Base-by-base conservation (phyloP, 53 echinoderm and acorn worm species). In the Echinometra lucunter region DNA sequence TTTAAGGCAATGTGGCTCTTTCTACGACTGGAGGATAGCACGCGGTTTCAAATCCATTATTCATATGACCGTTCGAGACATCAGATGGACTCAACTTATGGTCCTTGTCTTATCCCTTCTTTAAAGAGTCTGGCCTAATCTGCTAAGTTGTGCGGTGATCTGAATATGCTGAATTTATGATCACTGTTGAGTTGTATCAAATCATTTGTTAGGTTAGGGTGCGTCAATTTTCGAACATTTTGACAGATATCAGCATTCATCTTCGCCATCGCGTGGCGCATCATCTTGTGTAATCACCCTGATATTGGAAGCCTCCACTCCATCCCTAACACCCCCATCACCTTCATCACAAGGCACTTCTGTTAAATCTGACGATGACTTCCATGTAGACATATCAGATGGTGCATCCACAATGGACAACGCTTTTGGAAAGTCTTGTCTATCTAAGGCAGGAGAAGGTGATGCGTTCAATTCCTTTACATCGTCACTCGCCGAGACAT, bases 331-430 rank as follows among this genome's bases (percentile, higher is more conserved):
- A 45, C 45, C 82, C 44, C n/a, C n/a, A n/a, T n/a, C n/a, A n/a
- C n/a, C n/a, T n/a, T n/a, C n/a, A n/a, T n/a, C 53, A 53, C 85
- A 85, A 28, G 85, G 85, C 85, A 85, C 47, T 27, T 25, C 85
- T n/a, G 49, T 47, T 19, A 53, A 30, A 49, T 85, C 5, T 30
- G 53, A n/a, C 6, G 85, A 85, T 30, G 85, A 85, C 30, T 11
- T 27, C 85, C 85, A 85, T 45, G 85, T 38, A 40, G 78, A 78
- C 78, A 78, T 40, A 32, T 78, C 40, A 78, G 38, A 28, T 6
- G 78, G 18, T 15, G 17, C 78, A 19, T 38, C 78, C 19, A 21
- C 42, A 6, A 4, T 42, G 35, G 40, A 21, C 10, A 42, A 40
- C 35, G 78, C 42, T 42, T 19, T 38, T 78, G 38, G 7, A 2